These are phyloP conservation scores for Thecophora atra DNA, from an alignment of 2,888 invertebrate genomes.

Conservation along the genomic window DNA sequence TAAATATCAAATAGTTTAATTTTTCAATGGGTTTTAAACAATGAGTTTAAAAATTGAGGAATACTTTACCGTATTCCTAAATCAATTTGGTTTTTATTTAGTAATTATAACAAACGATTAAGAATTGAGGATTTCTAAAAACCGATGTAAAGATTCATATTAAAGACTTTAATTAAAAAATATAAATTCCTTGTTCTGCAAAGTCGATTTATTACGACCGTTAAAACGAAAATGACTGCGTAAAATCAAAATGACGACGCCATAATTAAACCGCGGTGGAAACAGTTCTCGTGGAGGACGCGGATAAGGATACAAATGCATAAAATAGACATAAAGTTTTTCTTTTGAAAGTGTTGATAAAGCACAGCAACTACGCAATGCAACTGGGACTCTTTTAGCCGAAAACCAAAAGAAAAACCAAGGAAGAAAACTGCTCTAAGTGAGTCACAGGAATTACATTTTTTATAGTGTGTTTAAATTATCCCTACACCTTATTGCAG, in stretches of 20 bases:
- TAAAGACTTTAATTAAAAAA: conserved; percentile 59
- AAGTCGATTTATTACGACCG: not conserved
- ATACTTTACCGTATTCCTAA: too few species aligned
- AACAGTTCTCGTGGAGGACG: too few species aligned
- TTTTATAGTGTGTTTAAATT: too few species aligned
- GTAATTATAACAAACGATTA: too few species aligned
- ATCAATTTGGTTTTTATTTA: too few species aligned
- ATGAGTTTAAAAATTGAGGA: too few species aligned
- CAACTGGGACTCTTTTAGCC: not conserved
- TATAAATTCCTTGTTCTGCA: conserved; percentile 53
- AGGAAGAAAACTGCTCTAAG: too few species aligned
- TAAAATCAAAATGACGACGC: conserved; percentile 54
- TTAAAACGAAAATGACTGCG: conserved; percentile 44
- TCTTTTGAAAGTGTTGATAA: not conserved
- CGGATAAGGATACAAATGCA: not conserved
- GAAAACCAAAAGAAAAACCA: not conserved
- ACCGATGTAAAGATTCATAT: conserved; percentile 38
- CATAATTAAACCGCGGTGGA: conserved; percentile 27
- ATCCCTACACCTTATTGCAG: too few species aligned
- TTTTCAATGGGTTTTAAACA: too few species aligned
- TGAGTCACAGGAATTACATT: too few species aligned
- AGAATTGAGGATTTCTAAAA: too few species aligned
- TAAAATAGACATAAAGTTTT: not conserved
- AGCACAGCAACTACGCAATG: not conserved
- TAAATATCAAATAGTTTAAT: too few species aligned